Evolutionary conservation across 2,113 vertebrate genomes (phyloP), one percentile per base, ranked within the genome.

Genomic region (Geococcyx californianus): DNA sequence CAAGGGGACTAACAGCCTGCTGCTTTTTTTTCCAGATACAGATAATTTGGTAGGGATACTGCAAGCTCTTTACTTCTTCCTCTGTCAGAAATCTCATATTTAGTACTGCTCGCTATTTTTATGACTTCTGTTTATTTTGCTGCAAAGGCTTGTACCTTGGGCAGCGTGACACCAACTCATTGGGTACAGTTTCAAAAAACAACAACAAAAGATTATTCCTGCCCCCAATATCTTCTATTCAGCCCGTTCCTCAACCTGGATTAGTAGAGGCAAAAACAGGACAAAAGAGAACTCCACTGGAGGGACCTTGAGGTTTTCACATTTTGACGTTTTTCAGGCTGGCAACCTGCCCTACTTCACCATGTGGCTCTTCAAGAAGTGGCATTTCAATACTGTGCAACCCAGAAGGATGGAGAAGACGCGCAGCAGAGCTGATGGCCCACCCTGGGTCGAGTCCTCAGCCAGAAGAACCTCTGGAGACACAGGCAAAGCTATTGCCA

Each of bases 101-200:
- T 68, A 69, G 58, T 59, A 26, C 56, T 38, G 6, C 17, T 42
- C n/a, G 11, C 58, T 68, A 0, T 31, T 74, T 67, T 87, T 77
- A 36, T 17, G 16, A 17, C 33, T 72, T 36, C 42, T 6, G 5
- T 38, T n/a, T 34, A 20, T 68, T 74, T 90, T 86, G 15, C 42
- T 1, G 0, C 11, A 19, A n/a, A 56, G 3, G 0, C 33, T 77
- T 0, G 0, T 28, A 17, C 34, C 13, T 11, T 26, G 31, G 40
- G 40, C 42, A 17, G 42, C 13, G 1, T 9, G 24, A 76, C 29
- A 40, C 59, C 51, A 59, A 5, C 3, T 2, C 3, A 1, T 8
- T 3, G 3, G 24, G 47, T 25, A 19, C 52, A 16, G 42, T 29
- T 33, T 82, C 38, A 62, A 85, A 66, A 58, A 83, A 59, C 31